Conservation (phyloP, 2,888 invertebrate genomes). For the Eucera pruinosa region DNA sequence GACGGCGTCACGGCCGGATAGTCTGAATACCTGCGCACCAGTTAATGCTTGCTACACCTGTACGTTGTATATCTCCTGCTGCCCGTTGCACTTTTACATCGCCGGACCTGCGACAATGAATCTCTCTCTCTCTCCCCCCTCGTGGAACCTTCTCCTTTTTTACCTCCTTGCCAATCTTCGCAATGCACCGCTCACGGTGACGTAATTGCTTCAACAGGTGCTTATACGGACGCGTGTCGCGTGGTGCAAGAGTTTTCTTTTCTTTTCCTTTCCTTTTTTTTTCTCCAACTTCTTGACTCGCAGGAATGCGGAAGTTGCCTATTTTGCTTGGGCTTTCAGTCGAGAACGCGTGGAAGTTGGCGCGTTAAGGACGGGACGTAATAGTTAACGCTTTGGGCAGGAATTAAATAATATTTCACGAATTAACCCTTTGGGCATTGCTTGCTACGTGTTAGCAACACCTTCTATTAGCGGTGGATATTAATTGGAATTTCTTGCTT, state of each 20-base stretch:
- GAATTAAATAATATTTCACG: no score
- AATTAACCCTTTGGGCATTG: no score
- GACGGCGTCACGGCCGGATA: slow-evolving; percentile 52
- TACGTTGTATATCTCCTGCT: slow-evolving; percentile 55
- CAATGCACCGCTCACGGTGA: slow-evolving; percentile 12
- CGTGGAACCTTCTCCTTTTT: slow-evolving; percentile 12
- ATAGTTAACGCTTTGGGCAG: no score
- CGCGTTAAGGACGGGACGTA: no score
- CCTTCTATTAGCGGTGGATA: no score
- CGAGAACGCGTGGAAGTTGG: no score
- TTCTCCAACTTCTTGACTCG: no score
- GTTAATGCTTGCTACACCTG: slow-evolving; percentile 57
- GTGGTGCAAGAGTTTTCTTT: slow-evolving; percentile 3
- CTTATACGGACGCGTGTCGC: slow-evolving; percentile 7
- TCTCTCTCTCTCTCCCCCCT: no score
- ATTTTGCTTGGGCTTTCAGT: no score
- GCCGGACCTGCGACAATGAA: slow-evolving; percentile 50
- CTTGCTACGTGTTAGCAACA: no score
- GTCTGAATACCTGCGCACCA: slow-evolving; percentile 55
- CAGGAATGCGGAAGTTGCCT: neutral
- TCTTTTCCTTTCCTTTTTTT: no score
- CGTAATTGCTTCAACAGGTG: slow-evolving; percentile 41
- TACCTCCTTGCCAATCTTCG: neutral
- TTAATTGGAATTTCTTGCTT: no score
- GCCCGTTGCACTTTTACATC: slow-evolving; percentile 25